A percentile compares a stretch with the other conserved stretches of the same genome.
These are phyloP conservation scores for Cichladusa arquata DNA, from an alignment of 2,113 vertebrate genomes.

Conservation along the genomic window DNA sequence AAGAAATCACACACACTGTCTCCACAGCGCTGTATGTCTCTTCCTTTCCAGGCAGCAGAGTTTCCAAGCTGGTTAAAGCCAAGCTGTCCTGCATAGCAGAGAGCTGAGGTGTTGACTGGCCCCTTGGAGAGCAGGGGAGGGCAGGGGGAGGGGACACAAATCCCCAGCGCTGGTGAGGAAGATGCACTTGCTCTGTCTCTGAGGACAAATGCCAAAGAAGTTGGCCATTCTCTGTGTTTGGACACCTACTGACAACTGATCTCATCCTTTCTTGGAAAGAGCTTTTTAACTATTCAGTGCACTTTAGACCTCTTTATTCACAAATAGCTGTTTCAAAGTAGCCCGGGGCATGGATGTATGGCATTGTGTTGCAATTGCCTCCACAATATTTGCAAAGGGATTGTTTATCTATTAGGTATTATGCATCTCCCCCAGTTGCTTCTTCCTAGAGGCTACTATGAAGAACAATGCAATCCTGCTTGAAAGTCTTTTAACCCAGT, in stretches of 20 bases:
- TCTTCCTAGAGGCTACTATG: background rate
- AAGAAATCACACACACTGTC: background rate
- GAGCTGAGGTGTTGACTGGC: background rate
- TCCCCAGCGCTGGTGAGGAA: background rate
- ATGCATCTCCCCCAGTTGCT: background rate
- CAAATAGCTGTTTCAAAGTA: background rate
- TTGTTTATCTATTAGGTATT: conserved; percentile 14
- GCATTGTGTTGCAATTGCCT: conserved; percentile 14
- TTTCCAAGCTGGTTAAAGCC: background rate
- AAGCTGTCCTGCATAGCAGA: background rate
- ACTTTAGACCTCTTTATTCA: conserved; percentile 13
- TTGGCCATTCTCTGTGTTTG: background rate
- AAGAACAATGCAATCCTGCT: background rate
- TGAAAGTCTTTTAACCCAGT: background rate
- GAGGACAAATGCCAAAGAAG: background rate
- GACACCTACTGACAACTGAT: conserved; percentile 17
- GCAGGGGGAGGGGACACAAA: background rate
- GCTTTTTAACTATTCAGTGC: background rate
- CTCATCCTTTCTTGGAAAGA: background rate
- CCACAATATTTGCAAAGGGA: conserved; percentile 28
- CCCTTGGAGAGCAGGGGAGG: background rate
- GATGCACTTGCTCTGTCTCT: background rate
- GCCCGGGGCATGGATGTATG: background rate
- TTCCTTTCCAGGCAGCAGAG: background rate
- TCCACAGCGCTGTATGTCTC: background rate